Percentiles rank a stretch among this genome's conserved stretches.
phyloP scores from a whole-genome alignment of 2,797 vertebrate genomes.

The Hybognathus amarus region DNA sequence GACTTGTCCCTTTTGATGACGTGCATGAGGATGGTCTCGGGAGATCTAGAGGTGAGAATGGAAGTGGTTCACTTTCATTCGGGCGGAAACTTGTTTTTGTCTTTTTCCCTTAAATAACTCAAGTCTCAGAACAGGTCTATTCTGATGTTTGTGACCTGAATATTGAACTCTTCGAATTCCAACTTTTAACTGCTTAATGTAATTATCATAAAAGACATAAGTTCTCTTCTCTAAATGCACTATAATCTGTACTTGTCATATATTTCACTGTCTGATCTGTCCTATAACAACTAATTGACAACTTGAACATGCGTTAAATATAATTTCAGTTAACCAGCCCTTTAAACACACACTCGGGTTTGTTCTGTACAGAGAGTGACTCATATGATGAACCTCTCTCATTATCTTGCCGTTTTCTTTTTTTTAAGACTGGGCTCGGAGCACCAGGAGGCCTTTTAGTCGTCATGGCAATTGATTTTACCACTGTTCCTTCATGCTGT shows the following conservation, averaged over 20 bases:
- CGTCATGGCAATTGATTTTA: constrained; percentile 65
- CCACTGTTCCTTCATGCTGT: constrained; percentile 54
- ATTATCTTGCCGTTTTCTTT: constrained; percentile 58
- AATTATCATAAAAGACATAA: background rate
- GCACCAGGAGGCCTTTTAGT: constrained; percentile 65
- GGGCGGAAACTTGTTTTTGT: constrained; percentile 17
- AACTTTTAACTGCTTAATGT: background rate
- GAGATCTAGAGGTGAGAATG: constrained; percentile 57
- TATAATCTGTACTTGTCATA: constrained; percentile 9
- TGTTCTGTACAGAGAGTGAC: constrained; percentile 50
- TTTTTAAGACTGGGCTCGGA: constrained; percentile 51
- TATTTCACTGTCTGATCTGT: background rate
- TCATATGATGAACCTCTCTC: constrained; percentile 59
- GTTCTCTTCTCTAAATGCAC: background rate
- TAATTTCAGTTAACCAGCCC: constrained; percentile 30
- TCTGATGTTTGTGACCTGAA: background rate
- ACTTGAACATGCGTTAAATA: constrained; percentile 18
- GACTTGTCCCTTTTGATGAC: constrained; percentile 27
- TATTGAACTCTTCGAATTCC: background rate
- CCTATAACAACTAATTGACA: constrained; percentile 11
- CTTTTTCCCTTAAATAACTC: constrained; percentile 3
- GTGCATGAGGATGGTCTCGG: constrained; percentile 15
- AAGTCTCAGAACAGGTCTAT: background rate
- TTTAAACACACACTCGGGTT: constrained; percentile 40
- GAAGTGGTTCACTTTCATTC: constrained; percentile 30